These are phyloP conservation scores for Mayetiola destructor DNA, from an alignment of 2,888 invertebrate genomes.

Conservation along the genomic window DNA sequence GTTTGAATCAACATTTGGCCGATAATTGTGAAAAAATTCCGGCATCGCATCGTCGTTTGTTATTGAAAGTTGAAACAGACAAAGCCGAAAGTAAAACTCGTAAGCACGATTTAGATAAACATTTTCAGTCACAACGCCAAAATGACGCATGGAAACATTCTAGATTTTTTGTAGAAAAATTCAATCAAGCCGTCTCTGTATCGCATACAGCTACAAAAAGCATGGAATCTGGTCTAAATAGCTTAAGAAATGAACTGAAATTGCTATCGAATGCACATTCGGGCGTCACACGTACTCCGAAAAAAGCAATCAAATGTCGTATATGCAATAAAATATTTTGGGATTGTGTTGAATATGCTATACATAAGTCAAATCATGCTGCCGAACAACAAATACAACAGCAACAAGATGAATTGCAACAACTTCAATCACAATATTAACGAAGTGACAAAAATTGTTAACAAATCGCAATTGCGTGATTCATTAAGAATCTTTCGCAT, in stretches of 20 bases:
- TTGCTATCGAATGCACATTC: neutral
- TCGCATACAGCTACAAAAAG: neutral
- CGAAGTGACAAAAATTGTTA: no score
- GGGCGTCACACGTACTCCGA: neutral
- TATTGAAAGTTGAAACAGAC: neutral
- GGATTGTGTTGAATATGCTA: neutral
- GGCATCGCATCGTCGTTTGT: neutral
- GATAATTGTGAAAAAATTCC: constrained; percentile 4
- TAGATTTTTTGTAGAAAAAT: neutral
- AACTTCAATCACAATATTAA: no score
- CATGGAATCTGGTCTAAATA: neutral
- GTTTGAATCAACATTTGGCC: neutral
- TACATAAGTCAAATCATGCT: neutral
- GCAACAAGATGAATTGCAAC: neutral
- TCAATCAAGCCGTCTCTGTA: neutral
- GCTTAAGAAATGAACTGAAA: neutral
- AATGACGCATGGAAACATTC: neutral
- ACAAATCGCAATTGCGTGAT: no score
- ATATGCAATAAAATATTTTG: neutral
- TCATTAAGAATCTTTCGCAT: no score
- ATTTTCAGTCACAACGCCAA: neutral
- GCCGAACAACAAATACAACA: neutral
- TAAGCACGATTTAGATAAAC: no score
- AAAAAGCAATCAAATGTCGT: neutral
- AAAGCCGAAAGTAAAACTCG: neutral